These are phyloP conservation scores for Spondyliosoma cantharus DNA, from an alignment of 2,797 vertebrate species.

Conservation along the genomic window DNA sequence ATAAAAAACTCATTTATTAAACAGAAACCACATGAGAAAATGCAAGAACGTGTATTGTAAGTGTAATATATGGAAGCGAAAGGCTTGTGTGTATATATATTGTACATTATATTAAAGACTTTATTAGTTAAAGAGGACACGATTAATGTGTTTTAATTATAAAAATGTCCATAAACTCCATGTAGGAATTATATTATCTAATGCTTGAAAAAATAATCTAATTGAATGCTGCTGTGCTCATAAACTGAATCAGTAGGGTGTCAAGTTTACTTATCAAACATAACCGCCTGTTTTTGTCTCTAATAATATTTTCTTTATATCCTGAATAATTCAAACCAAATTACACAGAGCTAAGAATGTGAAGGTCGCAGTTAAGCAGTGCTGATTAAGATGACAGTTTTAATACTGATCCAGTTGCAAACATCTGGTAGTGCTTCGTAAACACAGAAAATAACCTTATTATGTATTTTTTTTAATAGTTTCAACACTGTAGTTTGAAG, in stretches of 20 bases:
- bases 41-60: background rate
- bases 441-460: background rate
- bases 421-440: background rate
- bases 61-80: background rate
- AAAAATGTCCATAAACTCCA: background rate
- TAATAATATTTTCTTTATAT: background rate
- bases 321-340: slow-evolving; percentile 5
- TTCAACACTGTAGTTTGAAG: background rate
- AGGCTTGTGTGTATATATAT: background rate
- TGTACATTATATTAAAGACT: background rate
- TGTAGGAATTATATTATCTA: background rate
- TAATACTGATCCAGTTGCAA: background rate
- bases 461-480: background rate
- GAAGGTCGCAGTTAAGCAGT: background rate
- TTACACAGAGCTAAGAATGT: background rate
- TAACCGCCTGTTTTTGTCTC: background rate
- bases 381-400: slow-evolving; percentile 11
- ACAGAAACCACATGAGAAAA: slow-evolving; percentile 12
- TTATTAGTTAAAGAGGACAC: background rate
- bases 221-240: background rate
- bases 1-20: background rate
- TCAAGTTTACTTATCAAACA: slow-evolving; percentile 7
- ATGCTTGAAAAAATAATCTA: background rate
- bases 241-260: background rate
- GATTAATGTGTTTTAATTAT: background rate